Percentiles rank a stretch among this genome's conserved stretches.
These are phyloP conservation scores for Gymnorhina tibicen DNA, from an alignment of 2,113 vertebrate genomes.

Conservation along the genomic window DNA sequence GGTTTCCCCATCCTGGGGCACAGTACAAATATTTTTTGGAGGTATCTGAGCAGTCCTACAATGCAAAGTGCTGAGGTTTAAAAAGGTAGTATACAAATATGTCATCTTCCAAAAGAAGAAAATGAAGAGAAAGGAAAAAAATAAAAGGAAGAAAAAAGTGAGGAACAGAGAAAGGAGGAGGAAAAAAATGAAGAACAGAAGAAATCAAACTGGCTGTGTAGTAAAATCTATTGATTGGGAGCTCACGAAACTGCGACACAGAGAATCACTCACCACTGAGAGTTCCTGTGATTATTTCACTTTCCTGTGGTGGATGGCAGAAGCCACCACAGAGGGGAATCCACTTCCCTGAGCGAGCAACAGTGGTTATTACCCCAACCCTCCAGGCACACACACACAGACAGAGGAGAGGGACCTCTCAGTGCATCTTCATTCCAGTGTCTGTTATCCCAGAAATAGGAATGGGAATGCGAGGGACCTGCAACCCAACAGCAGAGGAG, in stretches of 20 bases:
- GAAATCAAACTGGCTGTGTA: neutral
- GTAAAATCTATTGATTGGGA: neutral
- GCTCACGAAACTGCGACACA: neutral
- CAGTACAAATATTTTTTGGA: neutral
- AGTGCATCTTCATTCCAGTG: neutral
- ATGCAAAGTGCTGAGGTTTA: neutral
- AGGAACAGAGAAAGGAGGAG: neutral
- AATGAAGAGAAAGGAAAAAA: neutral
- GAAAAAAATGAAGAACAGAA: accelerated
- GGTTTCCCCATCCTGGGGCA: neutral
- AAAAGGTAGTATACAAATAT: neutral
- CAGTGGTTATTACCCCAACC: neutral
- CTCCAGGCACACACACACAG: accelerated
- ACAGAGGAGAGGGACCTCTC: neutral
- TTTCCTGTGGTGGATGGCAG: accelerated
- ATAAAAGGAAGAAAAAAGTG: too few species aligned
- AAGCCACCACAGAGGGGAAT: neutral
- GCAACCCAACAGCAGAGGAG: neutral
- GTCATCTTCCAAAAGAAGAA: neutral
- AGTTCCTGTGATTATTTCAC: neutral
- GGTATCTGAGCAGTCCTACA: neutral
- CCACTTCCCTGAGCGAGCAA: neutral
- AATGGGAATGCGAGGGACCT: neutral
- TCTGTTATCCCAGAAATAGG: neutral
- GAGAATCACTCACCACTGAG: neutral